Evolutionary conservation across 2,888 invertebrate species (phyloP).

Genomic region (Bombylius major): DNA sequence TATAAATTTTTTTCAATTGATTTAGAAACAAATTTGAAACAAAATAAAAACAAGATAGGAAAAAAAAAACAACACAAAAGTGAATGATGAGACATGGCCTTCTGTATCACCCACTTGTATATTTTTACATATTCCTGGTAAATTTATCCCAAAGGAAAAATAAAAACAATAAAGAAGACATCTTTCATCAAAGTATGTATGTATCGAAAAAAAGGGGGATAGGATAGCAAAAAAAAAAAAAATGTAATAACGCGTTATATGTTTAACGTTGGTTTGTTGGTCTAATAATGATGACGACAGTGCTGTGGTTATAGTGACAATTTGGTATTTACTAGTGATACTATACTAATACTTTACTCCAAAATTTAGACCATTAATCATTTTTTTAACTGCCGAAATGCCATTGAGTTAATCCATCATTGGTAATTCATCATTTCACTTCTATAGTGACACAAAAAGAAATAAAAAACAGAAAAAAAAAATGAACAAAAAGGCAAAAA

Average conservation of each 20-base stretch:
- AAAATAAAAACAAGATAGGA: no score
- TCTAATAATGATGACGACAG: no score
- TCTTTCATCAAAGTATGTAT: not conserved
- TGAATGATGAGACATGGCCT: no score
- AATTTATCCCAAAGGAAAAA: not conserved
- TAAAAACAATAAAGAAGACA: not conserved
- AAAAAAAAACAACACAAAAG: no score
- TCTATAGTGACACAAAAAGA: not conserved
- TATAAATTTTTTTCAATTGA: no score
- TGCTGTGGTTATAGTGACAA: no score
- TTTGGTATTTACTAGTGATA: no score
- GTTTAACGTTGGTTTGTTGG: no score
- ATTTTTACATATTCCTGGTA: not conserved
- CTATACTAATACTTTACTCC: no score
- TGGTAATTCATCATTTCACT: slow-evolving; percentile 6
- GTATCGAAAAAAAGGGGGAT: not conserved
- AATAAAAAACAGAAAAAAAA: not conserved
- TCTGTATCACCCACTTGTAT: not conserved
- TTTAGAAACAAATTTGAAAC: no score
- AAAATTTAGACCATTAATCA: slow-evolving; percentile 3
- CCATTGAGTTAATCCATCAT: slow-evolving; percentile 8
- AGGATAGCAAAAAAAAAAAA: no score
- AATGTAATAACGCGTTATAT: no score
- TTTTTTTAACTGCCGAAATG: slow-evolving; percentile 7
- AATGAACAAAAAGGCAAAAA: not conserved